phyloP scores from a whole-genome alignment of 2,888 invertebrate species.

The Drosophila cognata region DNA sequence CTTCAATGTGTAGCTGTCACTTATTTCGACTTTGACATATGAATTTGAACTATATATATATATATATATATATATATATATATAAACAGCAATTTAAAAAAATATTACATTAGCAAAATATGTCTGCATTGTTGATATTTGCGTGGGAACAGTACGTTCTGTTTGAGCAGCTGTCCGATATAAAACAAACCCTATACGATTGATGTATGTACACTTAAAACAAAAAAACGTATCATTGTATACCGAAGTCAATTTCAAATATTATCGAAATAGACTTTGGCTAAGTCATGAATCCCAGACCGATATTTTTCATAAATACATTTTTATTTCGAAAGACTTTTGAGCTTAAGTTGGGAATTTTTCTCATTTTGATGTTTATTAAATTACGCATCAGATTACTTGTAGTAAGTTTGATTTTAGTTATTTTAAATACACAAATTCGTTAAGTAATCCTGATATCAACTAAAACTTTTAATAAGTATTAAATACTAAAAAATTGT shows the following conservation, averaged over 20 bases:
- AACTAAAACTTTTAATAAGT: not conserved
- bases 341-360: not conserved
- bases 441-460: not conserved
- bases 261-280: not conserved
- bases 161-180: slow-evolving; percentile 49
- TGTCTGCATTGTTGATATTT: slow-evolving; percentile 14
- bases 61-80: not conserved
- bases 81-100: not conserved
- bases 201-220: not conserved
- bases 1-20: slow-evolving; percentile 6
- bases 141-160: slow-evolving; percentile 50
- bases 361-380: not conserved
- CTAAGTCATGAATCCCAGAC: not conserved
- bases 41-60: not conserved
- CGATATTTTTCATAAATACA: not conserved
- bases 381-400: not conserved
- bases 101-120: slow-evolving; percentile 19
- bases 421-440: not conserved
- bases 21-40: slow-evolving; percentile 9
- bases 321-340: not conserved
- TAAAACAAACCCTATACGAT: slow-evolving; percentile 4
- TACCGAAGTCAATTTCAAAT: not conserved
- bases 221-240: not conserved
- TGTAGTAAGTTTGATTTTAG: not conserved
- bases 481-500: not conserved